phyloP scores from a whole-genome alignment of 2,888 invertebrate species.

The Incurvaria masculella region DNA sequence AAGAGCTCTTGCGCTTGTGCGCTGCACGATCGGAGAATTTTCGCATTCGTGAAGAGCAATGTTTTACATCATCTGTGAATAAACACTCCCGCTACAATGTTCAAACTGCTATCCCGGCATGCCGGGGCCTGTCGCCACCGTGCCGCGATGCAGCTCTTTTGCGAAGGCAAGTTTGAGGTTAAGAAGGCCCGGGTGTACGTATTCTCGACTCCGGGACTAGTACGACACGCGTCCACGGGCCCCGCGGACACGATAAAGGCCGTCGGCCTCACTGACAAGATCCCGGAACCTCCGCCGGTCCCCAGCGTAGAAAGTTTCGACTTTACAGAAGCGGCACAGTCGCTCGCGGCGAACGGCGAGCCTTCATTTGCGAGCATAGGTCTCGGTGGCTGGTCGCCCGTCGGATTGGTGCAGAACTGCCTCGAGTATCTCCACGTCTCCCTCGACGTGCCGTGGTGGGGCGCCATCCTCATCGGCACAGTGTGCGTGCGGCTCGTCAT shows the following conservation, averaged over 20 bases:
- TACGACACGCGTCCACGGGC: constrained; percentile 37
- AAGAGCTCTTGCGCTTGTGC: too few species aligned
- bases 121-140: constrained; percentile 39
- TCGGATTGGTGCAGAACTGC: constrained; percentile 75
- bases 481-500: constrained; percentile 68
- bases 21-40: too few species aligned
- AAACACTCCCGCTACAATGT: constrained; percentile 29
- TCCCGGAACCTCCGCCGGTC: constrained; percentile 47
- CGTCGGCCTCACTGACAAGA: constrained; percentile 28
- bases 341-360: constrained; percentile 61
- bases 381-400: constrained; percentile 78
- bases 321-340: constrained; percentile 35
- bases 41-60: too few species aligned
- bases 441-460: constrained; percentile 92
- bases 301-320: constrained; percentile 34
- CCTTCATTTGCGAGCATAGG: constrained; percentile 78
- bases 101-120: constrained; percentile 41
- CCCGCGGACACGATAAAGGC: constrained; percentile 29
- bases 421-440: constrained; percentile 83
- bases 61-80: too few species aligned
- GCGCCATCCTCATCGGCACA: constrained; percentile 78
- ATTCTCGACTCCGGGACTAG: constrained; percentile 35
- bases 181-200: constrained; percentile 42
- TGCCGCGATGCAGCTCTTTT: constrained; percentile 35
- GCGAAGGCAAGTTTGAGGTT: constrained; percentile 45